Evolutionary conservation across 2,888 invertebrate genomes (phyloP), one percentile per base, ranked within the genome.

Genomic region (Nebria brevicollis): DNA sequence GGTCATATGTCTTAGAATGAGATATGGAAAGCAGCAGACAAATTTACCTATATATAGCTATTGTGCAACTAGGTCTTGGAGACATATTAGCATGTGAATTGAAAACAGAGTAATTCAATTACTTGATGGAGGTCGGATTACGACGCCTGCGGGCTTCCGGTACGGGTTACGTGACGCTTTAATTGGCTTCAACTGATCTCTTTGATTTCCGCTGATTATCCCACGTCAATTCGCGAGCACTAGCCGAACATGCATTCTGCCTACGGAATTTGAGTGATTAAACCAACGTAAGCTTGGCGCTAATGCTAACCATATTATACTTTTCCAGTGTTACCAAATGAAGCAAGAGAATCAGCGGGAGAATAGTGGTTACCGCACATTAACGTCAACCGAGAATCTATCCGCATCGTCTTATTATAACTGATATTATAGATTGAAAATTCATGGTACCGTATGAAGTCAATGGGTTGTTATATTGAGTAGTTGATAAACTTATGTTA

Each of bases 191-290:
- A 70, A 75, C 70, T 80, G 80, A 80, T 80, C 75, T 80, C 80
- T 80, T 80, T 80, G 75, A 80, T 80, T 80, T 80, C 80, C 75
- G 80, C 75, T 80, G 80, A 80, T 80, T 80, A 80, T 80, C 80
- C 72, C 68, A n/a, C 68, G 75, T 80, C 75, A 80, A 80, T 80
- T 80, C 75, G 64, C 75, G 41, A 65, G 42, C 43, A 73, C 34
- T 70, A 26, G 70, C 70, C 70, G 11, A 25, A 70, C 70, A 70
- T 54, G 34, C 70, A 70, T 34, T 34, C 34, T 34, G 34, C 34
- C 70, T 34, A 25, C 11, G 26, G 26, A 25, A 70, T 70, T 70
- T 70, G 70, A 26, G 34, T 70, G 11, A 70, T 70, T 26, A 70
- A 26, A 13, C 54, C 54, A 13, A 70, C 25, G 34, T 70, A 70